Percentiles rank a stretch among this genome's conserved stretches.
These are phyloP conservation scores for Rhodophaea formosa DNA, from an alignment of 2,888 invertebrate species.

Conservation along the genomic window DNA sequence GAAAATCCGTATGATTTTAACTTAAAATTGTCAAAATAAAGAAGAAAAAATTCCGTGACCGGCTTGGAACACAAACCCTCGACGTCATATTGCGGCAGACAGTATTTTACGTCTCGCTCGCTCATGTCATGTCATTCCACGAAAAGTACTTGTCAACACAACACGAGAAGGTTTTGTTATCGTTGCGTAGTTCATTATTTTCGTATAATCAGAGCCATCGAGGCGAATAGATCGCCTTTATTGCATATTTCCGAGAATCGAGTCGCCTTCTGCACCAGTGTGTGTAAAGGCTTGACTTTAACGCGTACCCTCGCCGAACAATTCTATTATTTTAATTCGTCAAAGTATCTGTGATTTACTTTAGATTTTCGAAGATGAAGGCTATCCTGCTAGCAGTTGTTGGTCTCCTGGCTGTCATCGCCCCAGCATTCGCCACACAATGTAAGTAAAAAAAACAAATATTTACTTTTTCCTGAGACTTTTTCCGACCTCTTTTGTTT, in stretches of 20 bases:
- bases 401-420: conserved; percentile 71
- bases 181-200: conserved; percentile 73
- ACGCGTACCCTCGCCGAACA: conserved; percentile 33
- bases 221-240: conserved; percentile 52
- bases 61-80: conserved; percentile 75
- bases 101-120: conserved; percentile 56
- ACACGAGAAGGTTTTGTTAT: conserved; percentile 65
- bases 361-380: conserved; percentile 77
- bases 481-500: conserved; percentile 28
- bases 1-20: not conserved
- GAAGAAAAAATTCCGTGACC: conserved; percentile 1
- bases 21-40: not conserved
- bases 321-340: conserved; percentile 43
- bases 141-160: conserved; percentile 61
- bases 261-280: conserved; percentile 95
- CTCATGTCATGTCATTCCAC: conserved; percentile 51
- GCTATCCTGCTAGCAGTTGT: conserved; percentile 72
- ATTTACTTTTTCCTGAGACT: conserved; percentile 30
- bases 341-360: conserved; percentile 77
- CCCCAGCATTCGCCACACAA: conserved; percentile 80
- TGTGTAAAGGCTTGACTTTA: conserved; percentile 89
- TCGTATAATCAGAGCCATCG: conserved; percentile 57
- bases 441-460: conserved; percentile 81
- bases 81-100: conserved; percentile 32
- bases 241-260: conserved; percentile 55